These are phyloP conservation scores for Acronicta aceris DNA, from an alignment of 2,888 invertebrate species.

Conservation along the genomic window DNA sequence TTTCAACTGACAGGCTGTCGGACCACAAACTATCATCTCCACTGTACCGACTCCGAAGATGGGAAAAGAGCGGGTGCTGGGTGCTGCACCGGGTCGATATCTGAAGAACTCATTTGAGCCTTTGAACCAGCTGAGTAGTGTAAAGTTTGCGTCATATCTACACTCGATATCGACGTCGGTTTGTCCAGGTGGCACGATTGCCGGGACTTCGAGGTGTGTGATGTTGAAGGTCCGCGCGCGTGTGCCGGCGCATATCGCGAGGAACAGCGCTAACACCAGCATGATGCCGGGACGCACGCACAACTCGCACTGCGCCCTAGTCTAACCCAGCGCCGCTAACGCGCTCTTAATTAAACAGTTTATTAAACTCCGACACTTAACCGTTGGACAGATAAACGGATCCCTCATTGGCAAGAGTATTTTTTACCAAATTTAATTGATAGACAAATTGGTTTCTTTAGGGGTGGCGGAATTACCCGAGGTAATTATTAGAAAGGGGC, in stretches of 20 bases:
- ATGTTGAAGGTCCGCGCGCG: conserved; percentile 75
- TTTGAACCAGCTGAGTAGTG: conserved; percentile 83
- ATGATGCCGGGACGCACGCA: conserved; percentile 78
- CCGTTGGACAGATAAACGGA: conserved; percentile 72
- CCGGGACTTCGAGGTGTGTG: conserved; percentile 76
- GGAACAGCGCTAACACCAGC: conserved; percentile 65
- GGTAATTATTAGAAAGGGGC: conserved; percentile 49
- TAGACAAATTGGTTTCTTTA: conserved; percentile 80
- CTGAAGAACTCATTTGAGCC: conserved; percentile 82
- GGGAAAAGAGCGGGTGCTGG: conserved; percentile 78
- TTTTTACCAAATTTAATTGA: conserved; percentile 75
- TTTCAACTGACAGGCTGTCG: conserved; percentile 74
- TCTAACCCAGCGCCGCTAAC: conserved; percentile 70
- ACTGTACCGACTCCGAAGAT: conserved; percentile 77
- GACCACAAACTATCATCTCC: conserved; percentile 78
- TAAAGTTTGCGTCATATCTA: conserved; percentile 83
- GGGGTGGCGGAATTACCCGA: conserved; percentile 70
- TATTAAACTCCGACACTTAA: conserved; percentile 87
- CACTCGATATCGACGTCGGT: conserved; percentile 80
- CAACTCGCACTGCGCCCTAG: conserved; percentile 75
- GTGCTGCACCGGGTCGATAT: conserved; percentile 77
- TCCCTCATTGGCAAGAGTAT: conserved; percentile 68
- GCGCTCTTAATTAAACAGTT: conserved; percentile 87
- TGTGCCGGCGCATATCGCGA: conserved; percentile 59
- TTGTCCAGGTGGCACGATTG: conserved; percentile 70